Percentiles rank a stretch among this genome's conserved stretches.
These are phyloP conservation scores for Syngnathus scovelli DNA, from an alignment of 2,113 vertebrate genomes.

Conservation along the genomic window DNA sequence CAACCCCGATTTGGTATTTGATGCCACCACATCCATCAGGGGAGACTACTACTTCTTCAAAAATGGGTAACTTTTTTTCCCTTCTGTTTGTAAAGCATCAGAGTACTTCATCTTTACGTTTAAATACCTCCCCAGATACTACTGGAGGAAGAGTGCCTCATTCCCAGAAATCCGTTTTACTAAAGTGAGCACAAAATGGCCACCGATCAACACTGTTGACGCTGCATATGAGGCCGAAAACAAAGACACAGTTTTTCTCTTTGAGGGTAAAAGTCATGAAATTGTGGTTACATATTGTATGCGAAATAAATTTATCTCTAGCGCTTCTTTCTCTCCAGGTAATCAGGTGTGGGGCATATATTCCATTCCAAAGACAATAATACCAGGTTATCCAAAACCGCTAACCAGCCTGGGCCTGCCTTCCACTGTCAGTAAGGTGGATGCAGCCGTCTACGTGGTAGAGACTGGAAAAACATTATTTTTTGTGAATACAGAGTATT, in stretches of 20 bases:
- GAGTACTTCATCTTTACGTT: background rate
- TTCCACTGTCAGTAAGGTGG: slow-evolving; percentile 54
- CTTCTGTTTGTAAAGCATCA: background rate
- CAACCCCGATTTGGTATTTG: slow-evolving; percentile 55
- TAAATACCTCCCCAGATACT: slow-evolving; percentile 47
- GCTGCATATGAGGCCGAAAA: slow-evolving; percentile 58
- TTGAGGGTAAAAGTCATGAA: slow-evolving; percentile 51
- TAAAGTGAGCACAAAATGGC: slow-evolving; percentile 53
- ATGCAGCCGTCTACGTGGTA: slow-evolving; percentile 58
- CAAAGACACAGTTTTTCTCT: slow-evolving; percentile 42
- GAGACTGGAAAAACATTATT: slow-evolving; percentile 48
- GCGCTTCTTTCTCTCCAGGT: slow-evolving; percentile 39
- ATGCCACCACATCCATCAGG: slow-evolving; percentile 60
- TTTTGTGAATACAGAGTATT: slow-evolving; percentile 59
- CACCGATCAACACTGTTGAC: slow-evolving; percentile 53
- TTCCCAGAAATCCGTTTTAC: slow-evolving; percentile 26
- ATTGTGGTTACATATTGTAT: background rate
- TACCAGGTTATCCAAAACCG: slow-evolving; percentile 60
- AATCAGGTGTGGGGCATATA: slow-evolving; percentile 59
- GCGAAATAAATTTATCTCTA: background rate
- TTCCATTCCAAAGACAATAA: slow-evolving; percentile 22
- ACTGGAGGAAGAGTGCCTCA: slow-evolving; percentile 57
- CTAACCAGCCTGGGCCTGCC: slow-evolving; percentile 62
- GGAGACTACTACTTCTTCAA: slow-evolving; percentile 67
- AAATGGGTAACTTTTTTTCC: slow-evolving; percentile 35